These are phyloP conservation scores for Acanthopleura granulata DNA, from an alignment of 2,888 invertebrate species.

Conservation along the genomic window DNA sequence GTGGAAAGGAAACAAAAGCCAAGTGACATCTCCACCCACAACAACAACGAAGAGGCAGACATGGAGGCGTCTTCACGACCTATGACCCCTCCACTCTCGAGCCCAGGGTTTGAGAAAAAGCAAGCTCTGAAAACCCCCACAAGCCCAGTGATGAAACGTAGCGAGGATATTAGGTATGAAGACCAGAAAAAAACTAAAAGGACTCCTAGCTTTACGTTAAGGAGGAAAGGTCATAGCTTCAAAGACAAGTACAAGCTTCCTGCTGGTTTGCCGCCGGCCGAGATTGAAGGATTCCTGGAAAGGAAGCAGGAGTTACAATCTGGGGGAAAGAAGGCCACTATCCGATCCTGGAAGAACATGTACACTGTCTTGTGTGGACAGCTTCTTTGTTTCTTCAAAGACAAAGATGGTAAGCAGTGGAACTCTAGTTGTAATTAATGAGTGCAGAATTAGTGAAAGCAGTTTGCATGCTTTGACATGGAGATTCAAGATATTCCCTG, in stretches of 20 bases:
- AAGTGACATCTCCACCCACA: neutral
- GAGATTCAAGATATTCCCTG: too few species aligned
- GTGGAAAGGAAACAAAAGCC: neutral
- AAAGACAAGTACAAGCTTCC: slow-evolving; percentile 64
- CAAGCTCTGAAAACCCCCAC: slow-evolving; percentile 5
- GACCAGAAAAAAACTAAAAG: slow-evolving; percentile 85
- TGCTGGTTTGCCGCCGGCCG: slow-evolving; percentile 83
- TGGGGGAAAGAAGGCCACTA: slow-evolving; percentile 94
- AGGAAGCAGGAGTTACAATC: slow-evolving; percentile 94
- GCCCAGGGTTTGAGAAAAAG: slow-evolving; percentile 14
- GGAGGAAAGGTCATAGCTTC: slow-evolving; percentile 89
- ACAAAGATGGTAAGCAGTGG: slow-evolving; percentile 76
- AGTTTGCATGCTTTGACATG: too few species aligned
- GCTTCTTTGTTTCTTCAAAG: slow-evolving; percentile 96
- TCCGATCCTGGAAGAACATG: slow-evolving; percentile 95
- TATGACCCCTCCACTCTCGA: neutral
- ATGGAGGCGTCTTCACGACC: neutral
- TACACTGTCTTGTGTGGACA: slow-evolving; percentile 97
- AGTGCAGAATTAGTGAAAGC: too few species aligned
- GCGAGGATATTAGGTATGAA: slow-evolving; percentile 13
- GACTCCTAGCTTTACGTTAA: slow-evolving; percentile 95
- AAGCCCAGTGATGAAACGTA: slow-evolving; percentile 4
- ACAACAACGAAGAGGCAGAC: neutral
- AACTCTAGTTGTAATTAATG: too few species aligned
- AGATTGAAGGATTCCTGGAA: slow-evolving; percentile 91